Percentiles rank a stretch among this genome's conserved stretches.
phyloP scores from a whole-genome alignment of 2,888 invertebrate genomes.

The Harpagoxenus sublaevis region DNA sequence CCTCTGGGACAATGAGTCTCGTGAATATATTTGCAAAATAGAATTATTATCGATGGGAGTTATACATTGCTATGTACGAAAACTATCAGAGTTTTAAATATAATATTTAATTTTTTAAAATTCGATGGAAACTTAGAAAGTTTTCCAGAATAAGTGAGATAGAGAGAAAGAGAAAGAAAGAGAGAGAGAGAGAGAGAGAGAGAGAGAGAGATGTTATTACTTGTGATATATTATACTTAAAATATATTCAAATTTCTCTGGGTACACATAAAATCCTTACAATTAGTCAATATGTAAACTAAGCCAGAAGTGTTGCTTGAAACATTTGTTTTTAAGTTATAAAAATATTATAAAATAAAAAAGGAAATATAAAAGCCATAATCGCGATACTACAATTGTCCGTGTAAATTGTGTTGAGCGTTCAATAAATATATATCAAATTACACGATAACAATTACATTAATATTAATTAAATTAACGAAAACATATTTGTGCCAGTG shows the following conservation, averaged over 20 bases:
- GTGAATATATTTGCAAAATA: constrained; percentile 19
- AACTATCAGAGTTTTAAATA: background rate
- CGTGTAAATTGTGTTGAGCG: background rate
- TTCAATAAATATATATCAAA: constrained; percentile 1
- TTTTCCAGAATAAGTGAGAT: background rate
- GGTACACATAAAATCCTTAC: background rate
- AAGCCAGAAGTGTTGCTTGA: background rate
- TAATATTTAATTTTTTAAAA: constrained; percentile 10
- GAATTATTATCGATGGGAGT: background rate
- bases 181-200: background rate
- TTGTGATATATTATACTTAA: background rate
- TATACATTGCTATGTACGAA: background rate
- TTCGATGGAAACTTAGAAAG: background rate
- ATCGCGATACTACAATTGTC: background rate
- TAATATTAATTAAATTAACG: constrained; percentile 6
- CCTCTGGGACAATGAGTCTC: background rate
- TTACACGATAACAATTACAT: background rate
- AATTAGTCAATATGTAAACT: background rate
- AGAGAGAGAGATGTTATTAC: background rate
- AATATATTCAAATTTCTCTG: background rate
- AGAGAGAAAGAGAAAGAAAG: background rate
- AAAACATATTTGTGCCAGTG: background rate
- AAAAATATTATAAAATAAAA: background rate
- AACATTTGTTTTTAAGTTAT: background rate
- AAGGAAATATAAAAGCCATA: background rate